These are phyloP conservation scores for Eonycteris spelaea DNA, from an alignment of 2,113 vertebrate species.

Conservation along the genomic window DNA sequence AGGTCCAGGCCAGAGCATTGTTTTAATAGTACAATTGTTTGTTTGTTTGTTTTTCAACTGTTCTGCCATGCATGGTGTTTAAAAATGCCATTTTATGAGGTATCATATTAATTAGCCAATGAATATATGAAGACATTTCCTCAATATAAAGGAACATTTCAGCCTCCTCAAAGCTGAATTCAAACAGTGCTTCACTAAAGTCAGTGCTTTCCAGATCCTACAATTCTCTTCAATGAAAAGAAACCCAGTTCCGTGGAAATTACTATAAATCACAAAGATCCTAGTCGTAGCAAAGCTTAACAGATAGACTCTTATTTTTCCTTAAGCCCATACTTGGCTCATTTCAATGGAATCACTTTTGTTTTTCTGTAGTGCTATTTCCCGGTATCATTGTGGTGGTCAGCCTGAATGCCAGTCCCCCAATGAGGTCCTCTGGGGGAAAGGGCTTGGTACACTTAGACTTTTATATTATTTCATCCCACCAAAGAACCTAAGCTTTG, in stretches of 20 bases:
- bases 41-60: neutral
- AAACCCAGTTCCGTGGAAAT: neutral
- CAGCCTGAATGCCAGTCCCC: slow-evolving; percentile 31
- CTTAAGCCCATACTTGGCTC: neutral
- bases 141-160: neutral
- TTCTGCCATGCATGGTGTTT: neutral
- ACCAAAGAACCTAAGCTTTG: slow-evolving; percentile 72
- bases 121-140: neutral
- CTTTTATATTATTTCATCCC: slow-evolving; percentile 71
- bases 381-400: neutral
- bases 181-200: neutral
- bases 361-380: neutral
- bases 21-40: neutral
- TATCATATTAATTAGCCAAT: neutral
- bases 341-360: slow-evolving; percentile 12
- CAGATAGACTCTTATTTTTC: neutral
- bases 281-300: neutral
- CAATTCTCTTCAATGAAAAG: neutral
- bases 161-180: neutral
- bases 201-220: neutral
- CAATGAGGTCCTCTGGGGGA: slow-evolving; percentile 56
- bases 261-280: neutral
- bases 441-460: slow-evolving; percentile 60
- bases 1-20: neutral
- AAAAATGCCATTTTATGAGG: neutral